Evolutionary conservation across 2,888 invertebrate genomes (phyloP), one percentile per base, ranked within the genome.

Genomic region (Cephonodes hylas): DNA sequence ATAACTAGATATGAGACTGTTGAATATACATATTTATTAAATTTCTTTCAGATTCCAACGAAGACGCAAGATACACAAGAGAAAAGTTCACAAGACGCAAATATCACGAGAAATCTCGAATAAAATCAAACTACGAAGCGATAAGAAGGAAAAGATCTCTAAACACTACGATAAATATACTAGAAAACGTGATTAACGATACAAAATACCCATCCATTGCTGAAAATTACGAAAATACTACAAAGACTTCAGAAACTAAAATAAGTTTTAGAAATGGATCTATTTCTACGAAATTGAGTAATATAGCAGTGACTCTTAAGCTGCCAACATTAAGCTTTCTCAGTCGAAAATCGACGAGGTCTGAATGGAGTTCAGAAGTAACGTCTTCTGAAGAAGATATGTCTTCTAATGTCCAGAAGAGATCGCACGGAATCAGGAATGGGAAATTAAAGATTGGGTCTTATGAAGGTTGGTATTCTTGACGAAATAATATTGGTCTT

Each of bases 331-430:
- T 31, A 27, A 53, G 31, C 18, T 53, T 31, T 31, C 18, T 53
- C 10, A 53, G n/a, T n/a, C n/a, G 27, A 10, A 53, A 48, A 23
- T 42, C 44, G 27, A 10, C 44, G 5, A 42, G 25, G 25, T 7
- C 42, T n/a, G 27, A 59, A 4, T 44, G 27, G 59, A 44, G 23
- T 3, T 72, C 77, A 0, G 80, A 85, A 0, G 31, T 75, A 0
- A 62, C 48, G 1, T 81, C 83, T 0, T 77, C 78, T 0, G 87
- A 85, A 63, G 85, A 86, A 59, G 83, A 84, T 25, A 74, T 80
- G 13, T 78, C 82, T 3, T 69, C 71, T 0, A 81, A 80, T 65
- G 59, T 78, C 38, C 80, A 68, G 65, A 83, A 77, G 58, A 70
- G 75, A 2, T 72, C 75, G 0, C 66, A 73, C 0, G 76, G 68